Evolutionary conservation across 1,140 invertebrate genomes (phyloP), one percentile per base, ranked within the genome.

Genomic region (Ceratina australensis): DNA sequence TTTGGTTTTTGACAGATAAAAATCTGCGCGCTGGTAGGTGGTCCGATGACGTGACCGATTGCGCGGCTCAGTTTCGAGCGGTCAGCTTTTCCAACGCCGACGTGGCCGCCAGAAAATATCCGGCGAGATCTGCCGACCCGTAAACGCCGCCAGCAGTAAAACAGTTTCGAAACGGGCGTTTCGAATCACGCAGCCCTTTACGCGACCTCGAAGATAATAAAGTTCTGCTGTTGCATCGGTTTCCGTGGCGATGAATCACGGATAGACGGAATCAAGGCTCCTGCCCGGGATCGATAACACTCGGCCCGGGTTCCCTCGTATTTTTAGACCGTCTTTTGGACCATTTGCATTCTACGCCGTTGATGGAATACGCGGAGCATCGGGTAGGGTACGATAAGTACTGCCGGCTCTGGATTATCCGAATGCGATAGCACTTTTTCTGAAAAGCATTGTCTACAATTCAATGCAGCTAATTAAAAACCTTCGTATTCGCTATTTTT

Each of bases 201-300:
- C 64, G 72, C 82, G 82, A 83, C 82, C 82, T 84, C 82, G 82
- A 78, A 84, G 83, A 84, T 84, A 84, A 84, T 84, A 80, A 74
- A 77, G 73, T 76, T 67, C 69, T 73, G 82, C 83, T 83, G 83
- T 84, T 84, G 60, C 82, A 84, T 84, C 81, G 72, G 64, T 16
- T 74, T 56, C 68, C 49, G 60, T 22, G 69, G 20, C 59, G 73
- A 76, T 60, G 50, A 84, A 84, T 84, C 82, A 83, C 82, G 82
- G 81, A 82, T 59, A 79, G 82, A 63, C 64, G 75, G 28, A 69
- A 84, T 78, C 82, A 72, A 84, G 69, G 61, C 64, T 68, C 33
- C 47, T 33, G 52, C 54, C 33, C 16, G 2, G 57, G 66, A 77
- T 77, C 74, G 72, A 79, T 79, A 60, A 10, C 56, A 28, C 65